Percentiles rank a stretch among this genome's conserved stretches.
Evolutionary conservation across 35 echinoderm and acorn worm species (phyloP).

Genomic region (Lytechinus variegatus): DNA sequence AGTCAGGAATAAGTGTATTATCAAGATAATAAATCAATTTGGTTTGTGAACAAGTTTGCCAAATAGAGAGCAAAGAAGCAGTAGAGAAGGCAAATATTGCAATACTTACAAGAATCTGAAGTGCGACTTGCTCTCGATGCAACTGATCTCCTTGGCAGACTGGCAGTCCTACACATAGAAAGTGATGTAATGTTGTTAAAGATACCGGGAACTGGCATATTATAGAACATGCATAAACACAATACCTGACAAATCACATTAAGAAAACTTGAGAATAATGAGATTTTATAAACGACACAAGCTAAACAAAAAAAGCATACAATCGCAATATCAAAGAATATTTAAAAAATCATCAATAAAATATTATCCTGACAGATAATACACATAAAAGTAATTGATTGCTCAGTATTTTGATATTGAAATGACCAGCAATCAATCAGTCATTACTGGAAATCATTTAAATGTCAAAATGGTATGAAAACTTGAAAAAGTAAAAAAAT

Average conservation of each 20-base stretch:
- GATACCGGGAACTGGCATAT: neutral
- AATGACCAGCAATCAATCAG: neutral
- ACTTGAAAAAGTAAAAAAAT: neutral
- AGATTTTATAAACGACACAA: neutral
- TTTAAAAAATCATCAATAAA: neutral
- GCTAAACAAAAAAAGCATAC: neutral
- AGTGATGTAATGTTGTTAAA: neutral
- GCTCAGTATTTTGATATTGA: neutral
- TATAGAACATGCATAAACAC: neutral
- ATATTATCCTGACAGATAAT: neutral
- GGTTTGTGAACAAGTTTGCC: neutral
- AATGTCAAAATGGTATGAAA: neutral
- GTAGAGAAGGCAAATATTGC: neutral
- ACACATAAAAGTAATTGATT: too few relatives aligned
- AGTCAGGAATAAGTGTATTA: too few relatives aligned
- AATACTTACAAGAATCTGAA: neutral
- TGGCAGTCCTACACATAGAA: slow-evolving; percentile 27
- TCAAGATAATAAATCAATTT: too few relatives aligned
- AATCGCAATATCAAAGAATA: neutral
- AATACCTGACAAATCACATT: neutral
- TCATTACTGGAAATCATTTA: neutral
- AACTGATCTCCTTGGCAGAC: neutral
- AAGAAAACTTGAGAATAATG: neutral
- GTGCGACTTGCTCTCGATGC: neutral
- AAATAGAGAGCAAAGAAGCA: neutral